Conservation (phyloP, 1,140 invertebrate genomes). For the Drosophila neocordata region DNA sequence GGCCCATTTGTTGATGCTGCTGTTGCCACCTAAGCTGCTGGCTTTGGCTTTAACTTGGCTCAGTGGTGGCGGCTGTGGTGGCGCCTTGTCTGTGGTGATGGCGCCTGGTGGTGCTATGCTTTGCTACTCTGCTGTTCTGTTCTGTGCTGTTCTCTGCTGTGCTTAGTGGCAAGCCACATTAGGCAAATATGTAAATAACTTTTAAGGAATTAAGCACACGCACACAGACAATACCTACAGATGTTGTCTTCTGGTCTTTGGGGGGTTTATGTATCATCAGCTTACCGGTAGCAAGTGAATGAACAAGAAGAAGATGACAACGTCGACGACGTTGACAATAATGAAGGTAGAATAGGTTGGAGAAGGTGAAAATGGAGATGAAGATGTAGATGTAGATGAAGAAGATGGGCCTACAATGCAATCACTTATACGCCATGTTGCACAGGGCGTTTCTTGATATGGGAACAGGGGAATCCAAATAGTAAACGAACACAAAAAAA, state of each 20-base stretch:
- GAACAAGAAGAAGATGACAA: not conserved
- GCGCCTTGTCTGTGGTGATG: not conserved
- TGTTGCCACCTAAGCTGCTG: not conserved
- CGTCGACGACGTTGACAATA: not conserved
- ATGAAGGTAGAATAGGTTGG: not conserved
- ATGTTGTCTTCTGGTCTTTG: conserved; percentile 18
- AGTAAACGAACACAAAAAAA: conserved; percentile 12
- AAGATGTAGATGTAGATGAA: conserved; percentile 19
- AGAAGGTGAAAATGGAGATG: not conserved
- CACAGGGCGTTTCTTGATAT: conserved; percentile 33
- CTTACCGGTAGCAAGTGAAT: not conserved
- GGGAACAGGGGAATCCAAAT: not conserved
- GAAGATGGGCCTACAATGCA: conserved; percentile 55
- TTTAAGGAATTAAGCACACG: conserved; percentile 79
- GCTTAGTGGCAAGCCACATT: conserved; percentile 71
- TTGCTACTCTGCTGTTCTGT: not conserved
- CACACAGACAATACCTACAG: conserved; percentile 49
- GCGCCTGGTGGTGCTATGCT: not conserved
- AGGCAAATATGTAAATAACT: conserved; percentile 80
- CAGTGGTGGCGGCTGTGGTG: not conserved
- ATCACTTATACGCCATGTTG: conserved; percentile 78
- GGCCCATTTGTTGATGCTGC: conserved; percentile 10
- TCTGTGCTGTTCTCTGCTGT: conserved; percentile 5
- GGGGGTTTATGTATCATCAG: conserved; percentile 10
- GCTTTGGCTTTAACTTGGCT: conserved; percentile 8